These are phyloP conservation scores for Zelleria hepariella DNA, from an alignment of 2,888 invertebrate genomes.

Conservation along the genomic window DNA sequence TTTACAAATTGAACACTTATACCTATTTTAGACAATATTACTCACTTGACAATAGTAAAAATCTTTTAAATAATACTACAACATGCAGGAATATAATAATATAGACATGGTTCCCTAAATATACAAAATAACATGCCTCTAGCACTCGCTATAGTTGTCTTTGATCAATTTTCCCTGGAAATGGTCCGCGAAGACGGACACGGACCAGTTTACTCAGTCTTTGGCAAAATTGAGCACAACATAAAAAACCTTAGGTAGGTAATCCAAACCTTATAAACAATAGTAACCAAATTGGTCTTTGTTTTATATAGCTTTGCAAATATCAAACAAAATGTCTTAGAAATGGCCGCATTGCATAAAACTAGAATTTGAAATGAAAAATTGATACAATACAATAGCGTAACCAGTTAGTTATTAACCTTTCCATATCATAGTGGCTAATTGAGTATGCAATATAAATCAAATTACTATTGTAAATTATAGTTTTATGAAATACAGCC, in stretches of 20 bases:
- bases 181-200: neutral
- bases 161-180: neutral
- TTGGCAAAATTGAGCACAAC: slow-evolving; percentile 53
- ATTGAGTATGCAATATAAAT: too few relatives aligned
- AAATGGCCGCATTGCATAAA: too few relatives aligned
- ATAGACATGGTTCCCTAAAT: neutral
- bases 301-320: neutral
- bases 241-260: slow-evolving; percentile 11
- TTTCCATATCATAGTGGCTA: too few relatives aligned
- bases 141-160: neutral
- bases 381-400: too few relatives aligned
- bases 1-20: neutral
- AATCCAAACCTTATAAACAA: neutral
- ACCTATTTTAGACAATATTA: neutral
- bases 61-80: neutral
- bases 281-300: neutral
- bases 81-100: neutral
- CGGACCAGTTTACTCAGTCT: slow-evolving; percentile 36
- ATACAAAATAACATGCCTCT: neutral
- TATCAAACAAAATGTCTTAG: neutral
- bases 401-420: too few relatives aligned
- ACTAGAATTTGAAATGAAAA: too few relatives aligned
- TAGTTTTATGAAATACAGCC: too few relatives aligned
- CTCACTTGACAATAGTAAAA: neutral
- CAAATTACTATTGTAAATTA: too few relatives aligned